Evolutionary conservation across 2,888 invertebrate species (phyloP), one percentile per base, ranked within the genome.

Genomic region (Brenthis ino): DNA sequence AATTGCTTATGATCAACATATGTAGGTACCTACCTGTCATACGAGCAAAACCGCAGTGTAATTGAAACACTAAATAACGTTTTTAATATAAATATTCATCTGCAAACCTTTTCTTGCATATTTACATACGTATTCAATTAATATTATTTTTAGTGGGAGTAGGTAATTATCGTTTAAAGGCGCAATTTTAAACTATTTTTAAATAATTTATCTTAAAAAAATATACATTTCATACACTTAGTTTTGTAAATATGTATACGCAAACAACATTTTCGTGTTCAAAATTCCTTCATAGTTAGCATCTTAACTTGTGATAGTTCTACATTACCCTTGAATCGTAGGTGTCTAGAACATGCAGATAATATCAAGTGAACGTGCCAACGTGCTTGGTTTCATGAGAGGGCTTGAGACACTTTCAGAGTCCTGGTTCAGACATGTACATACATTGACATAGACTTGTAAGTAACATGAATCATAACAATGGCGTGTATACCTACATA

Each of bases 381-480:
- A 69, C 71, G 56, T 68, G 72, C 72, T 76, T 73, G 75, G 77
- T 73, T 74, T 78, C 72, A 71, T 69, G 69, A 78, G 75, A 71
- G 74, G 67, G 61, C 76, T 77, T 71, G 70, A 71, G 73, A 78
- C 76, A 77, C 75, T 76, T 77, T 74, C 71, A 68, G 68, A 72
- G 74, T 73, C 64, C 65, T 64, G 69, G 57, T 65, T 69, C 57
- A 61, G 64, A 67, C 61, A n/a, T 53, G 33, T 60, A 61, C 51
- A 37, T 37, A 63, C 20, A 50, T 48, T 55, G n/a, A 16, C 12
- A 33, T 60, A 60, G 28, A n/a, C n/a, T 50, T 60, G 50, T 28
- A 50, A 8, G 24, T 37, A 37, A 37, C 24, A 24, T 24, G 8
- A 47, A 58, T 12, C 12, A 33, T 60, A 33, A 50, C n/a, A 60